Evolutionary conservation across 2,888 invertebrate genomes (phyloP), one percentile per base, ranked within the genome.

Genomic region (Arctia plantaginis): DNA sequence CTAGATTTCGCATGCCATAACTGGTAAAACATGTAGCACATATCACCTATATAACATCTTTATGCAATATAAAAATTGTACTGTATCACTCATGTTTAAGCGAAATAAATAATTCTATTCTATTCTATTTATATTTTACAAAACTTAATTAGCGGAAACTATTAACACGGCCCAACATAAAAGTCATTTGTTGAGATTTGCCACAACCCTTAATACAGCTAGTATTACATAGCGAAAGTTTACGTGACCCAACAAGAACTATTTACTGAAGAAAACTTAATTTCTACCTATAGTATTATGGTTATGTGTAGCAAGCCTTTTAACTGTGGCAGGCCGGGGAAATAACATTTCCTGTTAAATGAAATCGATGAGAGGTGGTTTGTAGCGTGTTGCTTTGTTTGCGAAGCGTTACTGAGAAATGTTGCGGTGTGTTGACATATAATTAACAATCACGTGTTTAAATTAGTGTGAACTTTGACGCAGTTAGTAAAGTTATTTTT

Each of bases 311-410:
- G 59, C 66, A 69, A 67, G 55, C 66, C 66, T 41, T 55, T 66
- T 73, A 69, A 71, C 69, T 65, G 65, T 23, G 41, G 13, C 41
- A 44, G 35, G 27, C 59, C n/a, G 66, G 51, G 81, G 82, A 81
- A 82, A 83, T 80, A 72, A 72, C 72, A 78, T 76, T 80, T 82
- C 80, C 84, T 68, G 75, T 72, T 69, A 35, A 77, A 35, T 30
- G n/a, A 20, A 41, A 20, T 51, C 30, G 18, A 3, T 23, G 20
- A 23, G 33, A 20, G 44, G 68, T n/a, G 23, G 51, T 51, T 47
- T 20, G 20, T 23, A n/a, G 41, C 27, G 15, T 51, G 39, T 47
- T 66, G 66, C n/a, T n/a, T n/a, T 41, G 35, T 66, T 66, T 35
- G 41, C 23, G 0, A 65, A 18, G n/a, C 18, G n/a, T 23, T 66